phyloP scores from a whole-genome alignment of 2,797 vertebrate genomes.

The Todus mexicanus region DNA sequence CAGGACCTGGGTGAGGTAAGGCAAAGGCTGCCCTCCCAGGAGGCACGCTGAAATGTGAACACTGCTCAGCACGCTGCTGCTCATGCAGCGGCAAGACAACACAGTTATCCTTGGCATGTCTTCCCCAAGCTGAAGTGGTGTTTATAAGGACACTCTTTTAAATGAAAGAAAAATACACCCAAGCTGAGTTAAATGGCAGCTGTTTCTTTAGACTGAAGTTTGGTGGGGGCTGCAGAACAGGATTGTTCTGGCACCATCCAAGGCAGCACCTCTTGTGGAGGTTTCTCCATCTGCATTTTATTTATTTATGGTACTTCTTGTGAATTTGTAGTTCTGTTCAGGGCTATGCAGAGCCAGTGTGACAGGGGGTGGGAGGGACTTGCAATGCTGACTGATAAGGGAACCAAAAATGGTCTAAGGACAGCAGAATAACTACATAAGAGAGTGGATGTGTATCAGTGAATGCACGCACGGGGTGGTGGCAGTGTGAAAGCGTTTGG shows the following conservation, averaged over 20 bases:
- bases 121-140: background rate
- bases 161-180: constrained; percentile 4
- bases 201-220: background rate
- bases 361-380: background rate
- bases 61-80: background rate
- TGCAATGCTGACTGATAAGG: too few species aligned
- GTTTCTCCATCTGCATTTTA: background rate
- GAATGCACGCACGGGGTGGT: accelerated
- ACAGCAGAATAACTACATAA: background rate
- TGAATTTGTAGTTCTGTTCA: background rate
- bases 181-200: background rate
- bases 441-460: background rate
- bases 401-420: background rate
- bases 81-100: background rate
- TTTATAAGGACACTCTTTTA: background rate
- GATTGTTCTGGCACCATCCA: background rate
- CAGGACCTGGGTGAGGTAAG: background rate
- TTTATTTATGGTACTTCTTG: background rate
- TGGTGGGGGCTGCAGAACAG: background rate
- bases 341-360: background rate
- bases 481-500: background rate
- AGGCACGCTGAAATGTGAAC: background rate
- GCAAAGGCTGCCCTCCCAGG: background rate
- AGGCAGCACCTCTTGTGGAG: background rate
- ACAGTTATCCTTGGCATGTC: background rate